Base-by-base conservation (phyloP, 2,797 vertebrate species). In the Sciurus carolinensis region DNA sequence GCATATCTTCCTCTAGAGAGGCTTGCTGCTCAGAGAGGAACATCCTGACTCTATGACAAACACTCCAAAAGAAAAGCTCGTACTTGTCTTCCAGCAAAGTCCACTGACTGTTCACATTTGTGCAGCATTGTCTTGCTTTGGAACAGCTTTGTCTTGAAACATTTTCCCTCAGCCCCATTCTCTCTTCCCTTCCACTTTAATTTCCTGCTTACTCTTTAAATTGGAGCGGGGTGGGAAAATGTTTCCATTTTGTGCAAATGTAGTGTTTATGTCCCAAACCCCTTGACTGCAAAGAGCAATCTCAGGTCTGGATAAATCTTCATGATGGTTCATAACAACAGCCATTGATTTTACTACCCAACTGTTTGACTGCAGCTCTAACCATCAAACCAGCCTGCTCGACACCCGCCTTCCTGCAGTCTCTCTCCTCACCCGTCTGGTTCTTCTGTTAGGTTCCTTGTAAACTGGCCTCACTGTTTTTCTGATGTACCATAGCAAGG, bases 121-220 rank as follows among this genome's bases (percentile, higher is more conserved):
- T 15, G 20, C 80, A 13, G 24, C 12, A 24, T 20, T 7, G 33
- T 54, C 20, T 52, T 36, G 30, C 36, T 93, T 64, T 4, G 7
- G 44, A 88, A 73, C 3, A 57, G 20, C 26, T 75, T 80, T 80
- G 62, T 39, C n/a, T 30, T 3, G 33, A 84, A 84, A 69, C 20
- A 3, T 24, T 71, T 72, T 28, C 39, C 64, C 33, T 57, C 28
- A n/a, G 13, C 3, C 7, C 44, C 50, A 4, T 44, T 81, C 12
- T 80, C 18, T n/a, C 0, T 28, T 30, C n/a, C 77, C 44, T 52
- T 69, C 67, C 67, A 17, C 47, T 90, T 42, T 20, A 17, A 57
- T 91, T 85, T 96, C 81, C 69, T 89, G 44, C 30, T 71, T 11
- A 6, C 24, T 44, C 3, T 59, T 75, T 81, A 77, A 84, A 44